Percentiles rank a stretch among this genome's conserved stretches.
Conservation (phyloP, 2,113 vertebrate species). For the Pan paniscus region DNA sequence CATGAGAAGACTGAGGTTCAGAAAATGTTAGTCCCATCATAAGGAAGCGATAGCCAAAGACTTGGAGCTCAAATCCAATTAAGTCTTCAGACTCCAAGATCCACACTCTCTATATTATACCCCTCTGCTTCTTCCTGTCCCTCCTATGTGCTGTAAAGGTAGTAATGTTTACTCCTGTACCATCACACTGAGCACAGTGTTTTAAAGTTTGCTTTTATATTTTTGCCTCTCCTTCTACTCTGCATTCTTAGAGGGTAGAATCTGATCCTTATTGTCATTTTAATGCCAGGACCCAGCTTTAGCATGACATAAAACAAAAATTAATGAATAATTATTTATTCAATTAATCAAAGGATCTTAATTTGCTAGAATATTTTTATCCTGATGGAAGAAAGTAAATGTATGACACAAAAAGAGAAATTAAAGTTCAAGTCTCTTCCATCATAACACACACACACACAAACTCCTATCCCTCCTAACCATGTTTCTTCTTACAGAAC, state of each 20-base stretch:
- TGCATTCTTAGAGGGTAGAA: neutral
- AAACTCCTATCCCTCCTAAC: neutral
- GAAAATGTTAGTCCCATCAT: neutral
- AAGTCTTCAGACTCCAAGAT: neutral
- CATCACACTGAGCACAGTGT: neutral
- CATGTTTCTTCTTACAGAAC: neutral
- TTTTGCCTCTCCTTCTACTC: neutral
- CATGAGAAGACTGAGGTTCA: neutral
- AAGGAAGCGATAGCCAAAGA: neutral
- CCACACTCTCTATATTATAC: neutral
- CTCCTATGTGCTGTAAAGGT: neutral
- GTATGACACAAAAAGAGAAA: constrained; percentile 8
- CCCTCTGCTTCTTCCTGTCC: neutral
- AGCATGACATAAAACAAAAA: neutral
- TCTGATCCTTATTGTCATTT: neutral
- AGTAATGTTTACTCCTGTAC: neutral
- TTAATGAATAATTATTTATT: neutral
- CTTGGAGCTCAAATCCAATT: neutral
- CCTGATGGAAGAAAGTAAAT: neutral
- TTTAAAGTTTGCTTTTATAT: neutral
- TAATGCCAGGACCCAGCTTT: neutral
- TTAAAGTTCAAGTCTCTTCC: neutral
- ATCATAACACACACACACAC: neutral
- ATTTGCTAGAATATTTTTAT: neutral
- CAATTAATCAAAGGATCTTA: neutral